These are phyloP conservation scores for Apaloderma vittatum DNA, from an alignment of 2,113 vertebrate species.

Conservation along the genomic window DNA sequence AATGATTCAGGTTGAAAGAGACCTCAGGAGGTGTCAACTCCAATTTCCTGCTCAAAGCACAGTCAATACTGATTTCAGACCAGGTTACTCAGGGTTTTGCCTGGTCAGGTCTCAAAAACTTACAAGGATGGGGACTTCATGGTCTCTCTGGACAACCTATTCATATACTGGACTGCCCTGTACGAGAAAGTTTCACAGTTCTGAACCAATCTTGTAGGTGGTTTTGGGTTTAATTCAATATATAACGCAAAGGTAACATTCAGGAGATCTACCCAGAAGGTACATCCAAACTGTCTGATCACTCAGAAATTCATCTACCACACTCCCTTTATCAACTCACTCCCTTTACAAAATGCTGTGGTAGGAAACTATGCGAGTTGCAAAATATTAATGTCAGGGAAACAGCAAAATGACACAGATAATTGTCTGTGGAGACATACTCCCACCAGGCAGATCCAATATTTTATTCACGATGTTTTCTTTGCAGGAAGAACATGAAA, in stretches of 20 bases:
- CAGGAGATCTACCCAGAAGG: background rate
- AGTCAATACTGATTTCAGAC: background rate
- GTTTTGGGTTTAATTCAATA: conserved; percentile 12
- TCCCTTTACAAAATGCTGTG: conserved; percentile 1
- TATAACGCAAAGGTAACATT: background rate
- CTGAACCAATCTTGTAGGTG: background rate
- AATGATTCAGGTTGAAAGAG: background rate
- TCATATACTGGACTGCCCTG: background rate
- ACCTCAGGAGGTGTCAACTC: background rate
- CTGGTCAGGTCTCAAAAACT: background rate
- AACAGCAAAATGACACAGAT: conserved; percentile 35
- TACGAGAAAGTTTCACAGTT: background rate
- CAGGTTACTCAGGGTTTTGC: background rate
- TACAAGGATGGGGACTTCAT: background rate
- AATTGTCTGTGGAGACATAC: conserved; percentile 11
- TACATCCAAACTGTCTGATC: background rate
- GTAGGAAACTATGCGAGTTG: conserved; percentile 59
- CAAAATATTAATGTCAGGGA: conserved; percentile 46
- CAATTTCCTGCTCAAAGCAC: background rate
- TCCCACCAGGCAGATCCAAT: background rate
- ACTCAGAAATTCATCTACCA: conserved; percentile 4
- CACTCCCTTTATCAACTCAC: background rate
- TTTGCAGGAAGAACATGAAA: conserved; percentile 35
- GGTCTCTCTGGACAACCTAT: background rate
- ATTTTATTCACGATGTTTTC: conserved; percentile 45